A percentile compares a stretch with the other conserved stretches of the same genome.
Evolutionary conservation across 2,113 vertebrate genomes (phyloP).

Genomic region (Corvus hawaiiensis): DNA sequence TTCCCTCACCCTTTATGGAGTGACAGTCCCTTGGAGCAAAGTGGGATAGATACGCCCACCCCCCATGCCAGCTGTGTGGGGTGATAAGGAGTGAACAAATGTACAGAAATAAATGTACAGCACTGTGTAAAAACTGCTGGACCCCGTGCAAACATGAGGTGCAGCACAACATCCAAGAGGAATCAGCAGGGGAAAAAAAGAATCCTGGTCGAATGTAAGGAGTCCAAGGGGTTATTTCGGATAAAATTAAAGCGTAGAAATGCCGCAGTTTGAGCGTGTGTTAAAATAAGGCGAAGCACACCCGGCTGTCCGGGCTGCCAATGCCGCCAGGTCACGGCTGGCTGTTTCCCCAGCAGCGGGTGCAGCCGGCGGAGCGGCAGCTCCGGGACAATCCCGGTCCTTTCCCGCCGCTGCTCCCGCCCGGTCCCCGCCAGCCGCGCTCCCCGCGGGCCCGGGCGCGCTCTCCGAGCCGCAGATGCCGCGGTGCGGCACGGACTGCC

Average conservation of each 20-base stretch:
- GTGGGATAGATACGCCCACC: neutral
- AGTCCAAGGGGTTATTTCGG: neutral
- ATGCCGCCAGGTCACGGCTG: rapidly evolving
- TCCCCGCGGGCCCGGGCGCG: neutral
- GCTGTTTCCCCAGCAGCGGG: neutral
- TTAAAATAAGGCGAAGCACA: neutral
- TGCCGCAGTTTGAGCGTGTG: rapidly evolving
- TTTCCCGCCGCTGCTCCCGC: neutral
- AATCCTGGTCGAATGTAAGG: neutral
- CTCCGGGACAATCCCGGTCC: neutral
- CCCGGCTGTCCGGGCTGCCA: rapidly evolving
- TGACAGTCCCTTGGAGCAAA: neutral
- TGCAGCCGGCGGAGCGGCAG: neutral
- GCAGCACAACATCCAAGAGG: too few relatives aligned
- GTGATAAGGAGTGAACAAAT: neutral
- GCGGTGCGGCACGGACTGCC: rapidly evolving
- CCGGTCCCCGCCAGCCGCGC: neutral
- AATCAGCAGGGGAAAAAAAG: neutral
- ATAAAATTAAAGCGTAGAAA: neutral
- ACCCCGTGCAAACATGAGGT: neutral
- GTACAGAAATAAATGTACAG: neutral
- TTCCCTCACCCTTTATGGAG: neutral
- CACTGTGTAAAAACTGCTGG: neutral
- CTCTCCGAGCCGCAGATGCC: neutral
- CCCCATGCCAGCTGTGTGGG: neutral